Evolutionary conservation across 2,888 invertebrate species (phyloP).

Genomic region (Craniophora ligustri): DNA sequence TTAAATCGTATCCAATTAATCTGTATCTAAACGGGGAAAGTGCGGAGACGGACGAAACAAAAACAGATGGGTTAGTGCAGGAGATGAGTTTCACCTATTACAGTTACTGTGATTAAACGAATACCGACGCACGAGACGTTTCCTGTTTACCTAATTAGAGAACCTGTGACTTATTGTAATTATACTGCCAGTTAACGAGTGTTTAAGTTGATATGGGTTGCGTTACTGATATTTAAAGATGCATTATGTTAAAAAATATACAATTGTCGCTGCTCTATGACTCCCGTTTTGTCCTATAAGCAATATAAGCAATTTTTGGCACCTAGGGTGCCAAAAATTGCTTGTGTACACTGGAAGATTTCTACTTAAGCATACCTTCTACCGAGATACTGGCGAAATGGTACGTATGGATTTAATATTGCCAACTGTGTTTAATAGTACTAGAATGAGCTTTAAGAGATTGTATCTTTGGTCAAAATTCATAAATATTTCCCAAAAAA

Average conservation of each 20-base stretch:
- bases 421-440: too few relatives aligned
- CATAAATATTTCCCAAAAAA: not conserved
- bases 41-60: conserved; percentile 50
- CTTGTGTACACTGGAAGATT: too few relatives aligned
- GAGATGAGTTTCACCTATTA: conserved; percentile 82
- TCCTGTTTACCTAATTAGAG: conserved; percentile 71
- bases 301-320: too few relatives aligned
- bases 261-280: too few relatives aligned
- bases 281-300: too few relatives aligned
- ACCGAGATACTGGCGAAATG: too few relatives aligned
- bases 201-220: conserved; percentile 12
- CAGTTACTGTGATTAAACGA: conserved; percentile 75
- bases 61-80: conserved; percentile 53
- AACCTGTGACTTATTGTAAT: conserved; percentile 48
- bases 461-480: not conserved
- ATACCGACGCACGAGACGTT: conserved; percentile 69
- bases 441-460: too few relatives aligned
- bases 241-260: too few relatives aligned
- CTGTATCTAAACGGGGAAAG: conserved; percentile 59
- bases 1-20: conserved; percentile 42
- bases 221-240: conserved; percentile 18
- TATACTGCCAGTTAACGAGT: conserved; percentile 19
- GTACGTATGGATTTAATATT: too few relatives aligned
- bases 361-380: too few relatives aligned
- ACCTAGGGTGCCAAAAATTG: too few relatives aligned